Percentiles rank a stretch among this genome's conserved stretches.
Evolutionary conservation across 2,888 invertebrate species (phyloP).

Genomic region (Timema cristinae): DNA sequence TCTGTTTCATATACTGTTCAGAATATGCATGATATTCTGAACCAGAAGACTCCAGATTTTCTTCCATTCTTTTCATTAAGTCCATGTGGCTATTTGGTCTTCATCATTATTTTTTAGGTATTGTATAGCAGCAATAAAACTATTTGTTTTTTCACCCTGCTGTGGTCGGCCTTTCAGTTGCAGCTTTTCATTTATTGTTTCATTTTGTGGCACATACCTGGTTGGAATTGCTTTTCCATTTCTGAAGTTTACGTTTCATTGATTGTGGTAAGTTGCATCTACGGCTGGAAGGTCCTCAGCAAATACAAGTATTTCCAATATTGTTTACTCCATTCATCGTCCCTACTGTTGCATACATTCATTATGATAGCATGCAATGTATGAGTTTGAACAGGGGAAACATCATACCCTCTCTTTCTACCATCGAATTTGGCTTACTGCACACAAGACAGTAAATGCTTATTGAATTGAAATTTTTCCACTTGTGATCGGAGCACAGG

Average conservation of each 20-base stretch:
- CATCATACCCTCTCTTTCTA: background rate
- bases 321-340: background rate
- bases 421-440: no score
- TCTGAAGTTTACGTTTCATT: no score
- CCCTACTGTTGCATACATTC: background rate
- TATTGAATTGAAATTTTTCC: background rate
- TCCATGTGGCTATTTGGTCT: background rate
- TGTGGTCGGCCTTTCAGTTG: background rate
- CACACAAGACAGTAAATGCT: no score
- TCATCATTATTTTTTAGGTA: background rate
- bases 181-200: background rate
- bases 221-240: no score
- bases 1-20: background rate
- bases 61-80: background rate
- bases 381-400: background rate
- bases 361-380: background rate
- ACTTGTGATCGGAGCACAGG: background rate
- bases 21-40: background rate
- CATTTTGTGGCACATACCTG: background rate
- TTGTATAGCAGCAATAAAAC: background rate
- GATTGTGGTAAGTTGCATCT: background rate
- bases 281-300: background rate
- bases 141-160: background rate
- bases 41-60: background rate
- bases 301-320: background rate